Evolutionary conservation across 2,888 invertebrate genomes (phyloP).

Genomic region (Machimus rusticus): DNA sequence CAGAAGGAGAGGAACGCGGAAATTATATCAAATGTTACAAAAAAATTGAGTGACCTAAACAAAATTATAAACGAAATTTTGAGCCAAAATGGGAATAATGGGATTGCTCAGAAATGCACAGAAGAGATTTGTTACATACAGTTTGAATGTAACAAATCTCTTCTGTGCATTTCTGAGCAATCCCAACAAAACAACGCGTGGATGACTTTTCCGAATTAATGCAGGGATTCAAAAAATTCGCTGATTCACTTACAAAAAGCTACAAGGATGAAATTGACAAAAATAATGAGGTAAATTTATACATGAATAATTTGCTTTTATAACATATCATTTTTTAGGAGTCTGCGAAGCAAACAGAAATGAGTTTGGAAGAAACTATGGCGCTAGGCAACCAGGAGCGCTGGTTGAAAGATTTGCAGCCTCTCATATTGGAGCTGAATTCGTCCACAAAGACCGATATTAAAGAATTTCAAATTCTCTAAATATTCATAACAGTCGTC

Average conservation of each 20-base stretch:
- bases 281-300: background rate
- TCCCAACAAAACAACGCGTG: background rate
- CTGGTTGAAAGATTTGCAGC: slow-evolving; percentile 50
- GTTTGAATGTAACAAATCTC: background rate
- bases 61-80: background rate
- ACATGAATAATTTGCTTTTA: background rate
- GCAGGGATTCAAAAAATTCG: background rate
- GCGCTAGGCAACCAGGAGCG: background rate
- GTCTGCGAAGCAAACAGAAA: background rate
- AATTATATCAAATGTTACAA: background rate
- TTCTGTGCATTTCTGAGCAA: background rate
- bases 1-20: slow-evolving; percentile 45
- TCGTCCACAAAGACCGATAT: slow-evolving; percentile 56
- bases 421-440: slow-evolving; percentile 56
- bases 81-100: background rate
- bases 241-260: background rate
- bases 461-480: slow-evolving; percentile 54
- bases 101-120: background rate
- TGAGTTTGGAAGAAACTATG: background rate
- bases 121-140: background rate
- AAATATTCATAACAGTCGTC: no score
- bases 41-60: background rate
- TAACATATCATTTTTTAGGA: background rate
- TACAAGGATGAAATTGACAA: background rate
- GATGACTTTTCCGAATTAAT: background rate